Percentiles rank a stretch among this genome's conserved stretches.
Evolutionary conservation across 2,888 invertebrate species (phyloP).

Genomic region (Drosophila planitibia): DNA sequence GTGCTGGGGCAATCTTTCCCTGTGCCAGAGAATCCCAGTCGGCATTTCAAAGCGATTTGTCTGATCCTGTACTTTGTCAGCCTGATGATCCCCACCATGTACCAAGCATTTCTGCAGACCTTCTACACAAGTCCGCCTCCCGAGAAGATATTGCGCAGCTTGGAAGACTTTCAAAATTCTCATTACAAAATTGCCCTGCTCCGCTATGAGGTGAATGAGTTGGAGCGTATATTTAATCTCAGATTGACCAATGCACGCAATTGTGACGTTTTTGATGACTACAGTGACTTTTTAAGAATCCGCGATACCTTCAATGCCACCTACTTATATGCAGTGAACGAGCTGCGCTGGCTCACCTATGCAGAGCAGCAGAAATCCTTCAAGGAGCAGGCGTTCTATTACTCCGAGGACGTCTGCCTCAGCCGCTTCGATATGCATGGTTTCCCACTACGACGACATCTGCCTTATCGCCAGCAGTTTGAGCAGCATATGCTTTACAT

Average conservation of each 20-base stretch:
- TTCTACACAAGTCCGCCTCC: conserved; percentile 50
- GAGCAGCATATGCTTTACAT: conserved; percentile 49
- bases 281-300: conserved; percentile 6
- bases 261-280: conserved; percentile 16
- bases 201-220: not conserved
- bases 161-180: conserved; percentile 24
- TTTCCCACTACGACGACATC: conserved; percentile 39
- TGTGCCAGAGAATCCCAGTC: conserved; percentile 21
- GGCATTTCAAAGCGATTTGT: conserved; percentile 43
- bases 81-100: conserved; percentile 69
- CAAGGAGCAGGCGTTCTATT: conserved; percentile 51
- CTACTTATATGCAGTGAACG: conserved; percentile 49
- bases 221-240: conserved; percentile 6
- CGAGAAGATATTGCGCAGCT: conserved; percentile 5
- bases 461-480: conserved; percentile 62
- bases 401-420: conserved; percentile 46
- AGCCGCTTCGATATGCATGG: conserved; percentile 15
- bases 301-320: conserved; percentile 52
- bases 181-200: conserved; percentile 15
- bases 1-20: conserved; percentile 68
- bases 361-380: conserved; percentile 61
- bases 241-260: not conserved
- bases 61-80: conserved; percentile 60
- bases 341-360: conserved; percentile 50
- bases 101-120: conserved; percentile 60